Evolutionary conservation across 2,888 invertebrate genomes (phyloP).

Genomic region (Scaptomyza caliginosa): DNA sequence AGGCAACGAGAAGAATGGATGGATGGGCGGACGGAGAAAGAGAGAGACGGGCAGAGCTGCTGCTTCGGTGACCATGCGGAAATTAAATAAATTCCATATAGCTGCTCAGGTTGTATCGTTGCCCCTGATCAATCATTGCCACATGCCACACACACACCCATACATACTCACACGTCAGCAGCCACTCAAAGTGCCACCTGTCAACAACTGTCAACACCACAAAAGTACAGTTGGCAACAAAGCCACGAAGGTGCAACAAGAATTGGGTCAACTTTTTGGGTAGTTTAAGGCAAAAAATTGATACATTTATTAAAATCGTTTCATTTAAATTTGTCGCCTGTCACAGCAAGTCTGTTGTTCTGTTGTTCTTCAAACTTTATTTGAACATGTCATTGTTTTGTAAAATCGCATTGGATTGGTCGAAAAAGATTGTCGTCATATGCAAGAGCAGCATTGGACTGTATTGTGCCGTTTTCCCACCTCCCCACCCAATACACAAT

Average conservation of each 20-base stretch:
- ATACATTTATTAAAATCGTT: neutral
- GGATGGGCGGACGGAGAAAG: neutral
- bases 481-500: neutral
- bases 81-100: conserved; percentile 72
- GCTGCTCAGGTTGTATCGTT: conserved; percentile 23
- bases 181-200: conserved; percentile 61
- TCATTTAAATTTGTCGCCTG: conserved; percentile 10
- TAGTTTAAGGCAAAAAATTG: neutral
- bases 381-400: conserved; percentile 14
- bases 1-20: too few relatives aligned
- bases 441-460: conserved; percentile 9
- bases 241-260: conserved; percentile 3
- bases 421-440: conserved; percentile 9
- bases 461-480: neutral
- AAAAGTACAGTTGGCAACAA: conserved; percentile 47
- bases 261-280: neutral
- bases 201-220: conserved; percentile 62
- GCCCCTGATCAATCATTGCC: conserved; percentile 48
- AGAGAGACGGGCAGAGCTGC: neutral
- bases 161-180: conserved; percentile 48
- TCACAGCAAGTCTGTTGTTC: neutral
- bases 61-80: conserved; percentile 43
- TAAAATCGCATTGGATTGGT: conserved; percentile 3
- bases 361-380: neutral
- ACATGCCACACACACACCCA: neutral